Evolutionary conservation across 2,113 vertebrate genomes (phyloP).

Genomic region (Anas platyrhynchos): DNA sequence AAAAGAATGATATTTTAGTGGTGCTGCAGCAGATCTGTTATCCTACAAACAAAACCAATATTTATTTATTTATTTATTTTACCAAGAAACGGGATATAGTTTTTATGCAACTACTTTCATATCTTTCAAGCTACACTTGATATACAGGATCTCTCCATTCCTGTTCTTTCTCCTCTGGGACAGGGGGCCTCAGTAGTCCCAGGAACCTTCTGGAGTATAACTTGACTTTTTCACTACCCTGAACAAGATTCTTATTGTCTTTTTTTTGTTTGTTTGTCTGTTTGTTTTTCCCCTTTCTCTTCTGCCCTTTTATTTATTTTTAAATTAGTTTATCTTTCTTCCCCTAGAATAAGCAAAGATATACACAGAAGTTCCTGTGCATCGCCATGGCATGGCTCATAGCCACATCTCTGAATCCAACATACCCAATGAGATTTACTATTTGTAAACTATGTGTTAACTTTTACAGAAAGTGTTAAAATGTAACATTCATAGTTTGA

Average conservation of each 20-base stretch:
- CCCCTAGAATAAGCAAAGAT: neutral
- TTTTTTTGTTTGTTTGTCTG: neutral
- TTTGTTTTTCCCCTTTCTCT: no score
- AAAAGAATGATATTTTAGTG: slow-evolving; percentile 73
- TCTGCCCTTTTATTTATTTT: rapidly evolving
- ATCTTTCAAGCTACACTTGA: neutral
- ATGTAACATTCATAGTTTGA: neutral
- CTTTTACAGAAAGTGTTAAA: neutral
- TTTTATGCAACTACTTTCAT: slow-evolving; percentile 33
- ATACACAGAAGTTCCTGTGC: neutral
- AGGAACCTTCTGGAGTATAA: neutral
- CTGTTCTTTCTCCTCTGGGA: neutral
- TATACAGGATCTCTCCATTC: neutral
- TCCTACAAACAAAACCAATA: slow-evolving; percentile 34
- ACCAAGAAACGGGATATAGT: neutral
- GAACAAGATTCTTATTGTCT: neutral
- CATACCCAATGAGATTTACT: neutral
- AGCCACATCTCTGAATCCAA: neutral
- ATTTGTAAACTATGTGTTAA: neutral
- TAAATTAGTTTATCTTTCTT: neutral
- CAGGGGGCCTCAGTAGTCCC: neutral
- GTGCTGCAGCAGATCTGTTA: slow-evolving; percentile 54
- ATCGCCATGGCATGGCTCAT: neutral
- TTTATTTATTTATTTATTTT: neutral
- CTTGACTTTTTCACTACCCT: neutral